phyloP scores from a whole-genome alignment of 2,888 invertebrate genomes.

The Oscheius onirici region DNA sequence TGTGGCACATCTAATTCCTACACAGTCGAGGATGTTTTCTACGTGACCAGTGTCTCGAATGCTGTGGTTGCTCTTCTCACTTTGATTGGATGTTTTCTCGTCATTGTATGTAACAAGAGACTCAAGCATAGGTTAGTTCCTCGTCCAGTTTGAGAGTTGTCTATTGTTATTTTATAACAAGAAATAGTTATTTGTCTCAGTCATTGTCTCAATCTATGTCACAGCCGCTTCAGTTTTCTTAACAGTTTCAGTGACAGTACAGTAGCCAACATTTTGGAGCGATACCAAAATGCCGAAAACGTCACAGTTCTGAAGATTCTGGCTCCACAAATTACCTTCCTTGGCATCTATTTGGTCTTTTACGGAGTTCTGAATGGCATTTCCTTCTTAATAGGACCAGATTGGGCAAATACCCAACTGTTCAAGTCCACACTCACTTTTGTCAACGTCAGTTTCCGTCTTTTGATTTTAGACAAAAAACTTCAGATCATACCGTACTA shows the following conservation, averaged over 20 bases:
- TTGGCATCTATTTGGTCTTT: conserved; percentile 5
- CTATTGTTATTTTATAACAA: too few relatives aligned
- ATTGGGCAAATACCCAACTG: conserved; percentile 1
- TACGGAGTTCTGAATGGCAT: conserved; percentile 18
- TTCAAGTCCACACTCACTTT: conserved; percentile 16
- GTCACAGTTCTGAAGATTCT: conserved; percentile 14
- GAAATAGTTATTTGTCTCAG: too few relatives aligned
- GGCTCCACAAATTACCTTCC: conserved; percentile 12
- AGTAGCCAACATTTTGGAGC: background rate
- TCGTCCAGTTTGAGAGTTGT: background rate
- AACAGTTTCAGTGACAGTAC: conserved; percentile 4
- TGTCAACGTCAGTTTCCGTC: conserved; percentile 14
- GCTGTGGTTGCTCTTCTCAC: conserved; percentile 10
- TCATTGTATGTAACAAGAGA: background rate
- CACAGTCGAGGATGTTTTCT: conserved; percentile 21
- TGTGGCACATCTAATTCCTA: conserved; percentile 15
- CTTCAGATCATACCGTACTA: conserved; percentile 25
- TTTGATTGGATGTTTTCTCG: conserved; percentile 14
- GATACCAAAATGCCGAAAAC: conserved; percentile 24
- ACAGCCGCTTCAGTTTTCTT: too few relatives aligned
- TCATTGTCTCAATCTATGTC: background rate
- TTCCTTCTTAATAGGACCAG: background rate
- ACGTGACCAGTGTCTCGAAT: conserved; percentile 13
- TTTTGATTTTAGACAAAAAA: background rate
- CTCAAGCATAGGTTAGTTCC: conserved; percentile 4